These are phyloP conservation scores for Brachylomia viminalis DNA, from an alignment of 2,888 invertebrate species.

Conservation along the genomic window DNA sequence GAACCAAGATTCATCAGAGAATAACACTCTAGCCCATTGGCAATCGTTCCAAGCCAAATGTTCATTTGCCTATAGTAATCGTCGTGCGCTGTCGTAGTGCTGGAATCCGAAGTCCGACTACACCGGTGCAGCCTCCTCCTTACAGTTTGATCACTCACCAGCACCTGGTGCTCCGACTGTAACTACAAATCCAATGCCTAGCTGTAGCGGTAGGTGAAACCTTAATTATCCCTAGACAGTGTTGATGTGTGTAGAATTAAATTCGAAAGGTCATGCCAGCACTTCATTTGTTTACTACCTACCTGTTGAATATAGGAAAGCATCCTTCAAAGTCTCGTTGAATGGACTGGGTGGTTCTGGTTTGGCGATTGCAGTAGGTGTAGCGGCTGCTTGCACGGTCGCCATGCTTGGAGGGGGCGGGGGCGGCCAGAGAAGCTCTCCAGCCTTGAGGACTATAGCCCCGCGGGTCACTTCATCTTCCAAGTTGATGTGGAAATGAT, in stretches of 20 bases:
- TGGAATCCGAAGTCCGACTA: no score
- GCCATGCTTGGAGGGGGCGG: constrained; percentile 92
- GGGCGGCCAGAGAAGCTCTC: constrained; percentile 95
- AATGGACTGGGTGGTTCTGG: constrained; percentile 92
- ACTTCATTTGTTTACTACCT: constrained; percentile 39
- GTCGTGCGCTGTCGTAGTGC: no score
- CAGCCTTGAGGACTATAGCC: constrained; percentile 94
- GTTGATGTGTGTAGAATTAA: background rate
- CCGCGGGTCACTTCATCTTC: constrained; percentile 97
- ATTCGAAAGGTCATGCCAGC: background rate
- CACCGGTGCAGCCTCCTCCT: no score
- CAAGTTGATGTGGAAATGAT: constrained; percentile 95
- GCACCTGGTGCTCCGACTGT: no score
- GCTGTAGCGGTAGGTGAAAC: no score
- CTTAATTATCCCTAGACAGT: no score
- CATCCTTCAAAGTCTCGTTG: constrained; percentile 92
- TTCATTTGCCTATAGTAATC: no score
- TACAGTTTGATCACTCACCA: no score
- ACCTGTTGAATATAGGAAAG: constrained; percentile 93
- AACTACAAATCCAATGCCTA: no score
- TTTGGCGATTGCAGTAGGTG: constrained; percentile 82
- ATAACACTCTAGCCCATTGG: no score
- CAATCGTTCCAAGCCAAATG: no score
- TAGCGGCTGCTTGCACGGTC: constrained; percentile 83
- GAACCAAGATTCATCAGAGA: no score